These are phyloP conservation scores for Agriopis aurantiaria DNA, from an alignment of 2,888 invertebrate genomes.

Conservation along the genomic window DNA sequence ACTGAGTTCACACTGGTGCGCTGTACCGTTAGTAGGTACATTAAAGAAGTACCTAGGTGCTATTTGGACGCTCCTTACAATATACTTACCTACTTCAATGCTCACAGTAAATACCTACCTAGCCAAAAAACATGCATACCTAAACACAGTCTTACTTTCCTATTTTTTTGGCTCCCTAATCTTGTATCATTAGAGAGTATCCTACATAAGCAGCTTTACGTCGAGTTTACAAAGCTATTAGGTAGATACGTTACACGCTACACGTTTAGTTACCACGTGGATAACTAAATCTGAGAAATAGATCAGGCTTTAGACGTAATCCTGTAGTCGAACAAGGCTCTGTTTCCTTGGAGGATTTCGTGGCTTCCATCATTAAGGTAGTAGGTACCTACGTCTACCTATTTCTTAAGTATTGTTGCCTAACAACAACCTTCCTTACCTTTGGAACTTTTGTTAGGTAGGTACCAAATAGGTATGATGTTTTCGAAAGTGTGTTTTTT, in stretches of 20 bases:
- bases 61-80: too few species aligned
- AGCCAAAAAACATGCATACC: neutral
- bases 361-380: conserved; percentile 2
- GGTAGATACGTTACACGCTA: neutral
- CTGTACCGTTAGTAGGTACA: too few species aligned
- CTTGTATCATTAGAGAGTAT: neutral
- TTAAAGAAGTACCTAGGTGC: too few species aligned
- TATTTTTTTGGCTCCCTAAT: neutral
- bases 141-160: neutral
- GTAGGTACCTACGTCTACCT: neutral
- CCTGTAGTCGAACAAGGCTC: conserved; percentile 18
- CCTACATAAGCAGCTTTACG: neutral
- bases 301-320: conserved; percentile 24
- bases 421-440: too few species aligned
- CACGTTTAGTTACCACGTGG: conserved; percentile 14
- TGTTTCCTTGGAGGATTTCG: conserved; percentile 14
- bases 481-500: too few species aligned
- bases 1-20: too few species aligned
- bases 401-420: neutral
- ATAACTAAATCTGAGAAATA: conserved; percentile 26
- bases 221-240: conserved; percentile 11
- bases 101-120: too few species aligned
- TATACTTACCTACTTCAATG: neutral
- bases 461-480: too few species aligned
- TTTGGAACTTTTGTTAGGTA: too few species aligned